Evolutionary conservation across 2,888 invertebrate genomes (phyloP).

Genomic region (Ophion slaviceki): DNA sequence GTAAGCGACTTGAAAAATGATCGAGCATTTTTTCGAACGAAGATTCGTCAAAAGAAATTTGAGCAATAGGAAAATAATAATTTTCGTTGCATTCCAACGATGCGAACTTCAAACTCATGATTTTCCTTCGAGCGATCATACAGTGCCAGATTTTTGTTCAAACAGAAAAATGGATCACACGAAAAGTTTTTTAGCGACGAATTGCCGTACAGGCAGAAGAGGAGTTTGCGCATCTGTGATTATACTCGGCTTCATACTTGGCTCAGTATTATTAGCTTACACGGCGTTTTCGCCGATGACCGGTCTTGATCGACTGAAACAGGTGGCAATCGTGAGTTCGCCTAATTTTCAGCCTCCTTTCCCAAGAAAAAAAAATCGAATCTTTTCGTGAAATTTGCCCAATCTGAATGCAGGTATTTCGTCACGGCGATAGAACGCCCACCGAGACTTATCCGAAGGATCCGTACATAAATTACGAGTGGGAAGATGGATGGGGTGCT

Average conservation of each 20-base stretch:
- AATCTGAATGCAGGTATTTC: slow-evolving; percentile 86
- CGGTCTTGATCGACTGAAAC: slow-evolving; percentile 67
- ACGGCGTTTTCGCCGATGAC: slow-evolving; percentile 70
- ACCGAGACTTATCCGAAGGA: slow-evolving; percentile 91
- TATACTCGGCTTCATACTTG: slow-evolving; percentile 73
- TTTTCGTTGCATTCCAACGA: too few relatives aligned
- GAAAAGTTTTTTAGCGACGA: slow-evolving; percentile 63
- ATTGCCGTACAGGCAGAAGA: slow-evolving; percentile 70
- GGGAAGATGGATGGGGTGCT: slow-evolving; percentile 93
- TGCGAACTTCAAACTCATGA: background rate
- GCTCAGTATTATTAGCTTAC: slow-evolving; percentile 74
- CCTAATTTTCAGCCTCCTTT: background rate
- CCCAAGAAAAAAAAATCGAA: background rate
- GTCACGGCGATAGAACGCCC: slow-evolving; percentile 94
- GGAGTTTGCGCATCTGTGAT: slow-evolving; percentile 72
- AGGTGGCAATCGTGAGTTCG: slow-evolving; percentile 77
- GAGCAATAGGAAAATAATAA: too few relatives aligned
- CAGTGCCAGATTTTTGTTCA: slow-evolving; percentile 1
- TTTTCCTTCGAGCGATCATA: background rate
- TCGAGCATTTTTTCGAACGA: too few relatives aligned
- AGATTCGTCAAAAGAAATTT: too few relatives aligned
- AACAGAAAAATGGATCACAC: slow-evolving; percentile 70
- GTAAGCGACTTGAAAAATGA: too few relatives aligned
- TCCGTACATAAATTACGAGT: slow-evolving; percentile 89
- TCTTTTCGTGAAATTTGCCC: background rate